phyloP scores from a whole-genome alignment of 1,140 invertebrate species.

The Ceratitis capitata region DNA sequence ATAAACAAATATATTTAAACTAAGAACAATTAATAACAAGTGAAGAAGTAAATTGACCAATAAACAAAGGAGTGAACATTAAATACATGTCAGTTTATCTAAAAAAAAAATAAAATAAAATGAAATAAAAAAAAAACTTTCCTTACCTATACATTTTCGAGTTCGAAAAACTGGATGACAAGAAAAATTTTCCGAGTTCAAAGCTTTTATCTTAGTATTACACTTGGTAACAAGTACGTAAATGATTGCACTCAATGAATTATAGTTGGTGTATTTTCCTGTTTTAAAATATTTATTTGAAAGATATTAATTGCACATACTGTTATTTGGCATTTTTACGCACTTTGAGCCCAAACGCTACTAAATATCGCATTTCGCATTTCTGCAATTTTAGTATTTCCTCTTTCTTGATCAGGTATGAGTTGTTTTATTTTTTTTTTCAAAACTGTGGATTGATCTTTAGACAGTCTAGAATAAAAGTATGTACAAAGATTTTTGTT shows the following conservation, averaged over 20 bases:
- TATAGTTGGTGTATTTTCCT: slow-evolving; percentile 58
- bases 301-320: neutral
- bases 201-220: slow-evolving; percentile 22
- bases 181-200: slow-evolving; percentile 49
- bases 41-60: no score
- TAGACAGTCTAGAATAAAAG: neutral
- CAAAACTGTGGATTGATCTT: slow-evolving; percentile 49
- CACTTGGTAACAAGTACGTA: slow-evolving; percentile 54
- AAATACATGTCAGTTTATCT: no score
- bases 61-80: no score
- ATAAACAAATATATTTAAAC: neutral
- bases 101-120: no score
- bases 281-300: neutral
- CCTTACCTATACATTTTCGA: slow-evolving; percentile 50
- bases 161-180: slow-evolving; percentile 58
- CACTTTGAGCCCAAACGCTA: slow-evolving; percentile 56
- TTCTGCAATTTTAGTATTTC: slow-evolving; percentile 42
- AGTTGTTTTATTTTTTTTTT: slow-evolving; percentile 53
- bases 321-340: slow-evolving; percentile 3
- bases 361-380: slow-evolving; percentile 50
- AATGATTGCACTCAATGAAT: slow-evolving; percentile 53
- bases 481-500: no score
- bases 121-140: neutral
- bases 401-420: slow-evolving; percentile 43
- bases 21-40: neutral